Evolutionary conservation across 2,797 vertebrate species (phyloP).

Genomic region (Podarcis siculus): DNA sequence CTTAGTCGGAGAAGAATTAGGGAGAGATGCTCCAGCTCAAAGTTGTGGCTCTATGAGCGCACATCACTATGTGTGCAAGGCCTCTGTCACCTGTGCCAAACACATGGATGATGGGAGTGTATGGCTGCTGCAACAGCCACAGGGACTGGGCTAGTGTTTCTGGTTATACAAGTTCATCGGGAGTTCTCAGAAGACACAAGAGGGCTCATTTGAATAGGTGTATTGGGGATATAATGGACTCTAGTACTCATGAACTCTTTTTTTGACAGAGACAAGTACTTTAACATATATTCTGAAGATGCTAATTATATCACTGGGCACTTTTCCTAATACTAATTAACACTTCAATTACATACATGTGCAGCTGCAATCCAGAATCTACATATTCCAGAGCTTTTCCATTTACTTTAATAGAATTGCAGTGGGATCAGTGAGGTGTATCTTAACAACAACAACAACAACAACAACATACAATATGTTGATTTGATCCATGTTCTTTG

Average conservation of each 20-base stretch:
- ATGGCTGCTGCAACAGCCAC: too few species aligned
- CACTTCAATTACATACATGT: background rate
- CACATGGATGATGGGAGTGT: background rate
- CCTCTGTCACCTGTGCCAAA: background rate
- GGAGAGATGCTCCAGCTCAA: background rate
- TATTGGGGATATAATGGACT: background rate
- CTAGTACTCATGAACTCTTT: background rate
- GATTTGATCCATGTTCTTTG: background rate
- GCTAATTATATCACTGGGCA: background rate
- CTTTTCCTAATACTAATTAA: background rate
- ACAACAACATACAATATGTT: background rate
- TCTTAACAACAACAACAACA: background rate
- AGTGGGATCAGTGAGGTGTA: background rate
- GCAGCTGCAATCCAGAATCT: background rate
- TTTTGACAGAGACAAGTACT: background rate
- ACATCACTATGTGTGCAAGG: background rate
- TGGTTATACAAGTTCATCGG: too few species aligned
- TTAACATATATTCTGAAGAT: background rate
- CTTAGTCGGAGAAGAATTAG: background rate
- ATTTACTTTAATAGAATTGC: background rate
- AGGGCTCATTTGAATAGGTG: background rate
- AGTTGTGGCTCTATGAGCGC: background rate
- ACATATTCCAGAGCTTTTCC: background rate
- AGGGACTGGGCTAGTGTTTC: background rate
- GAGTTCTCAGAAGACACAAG: background rate